These are phyloP conservation scores for Thryonomys swinderianus DNA, from an alignment of 2,113 vertebrate genomes.

Conservation along the genomic window DNA sequence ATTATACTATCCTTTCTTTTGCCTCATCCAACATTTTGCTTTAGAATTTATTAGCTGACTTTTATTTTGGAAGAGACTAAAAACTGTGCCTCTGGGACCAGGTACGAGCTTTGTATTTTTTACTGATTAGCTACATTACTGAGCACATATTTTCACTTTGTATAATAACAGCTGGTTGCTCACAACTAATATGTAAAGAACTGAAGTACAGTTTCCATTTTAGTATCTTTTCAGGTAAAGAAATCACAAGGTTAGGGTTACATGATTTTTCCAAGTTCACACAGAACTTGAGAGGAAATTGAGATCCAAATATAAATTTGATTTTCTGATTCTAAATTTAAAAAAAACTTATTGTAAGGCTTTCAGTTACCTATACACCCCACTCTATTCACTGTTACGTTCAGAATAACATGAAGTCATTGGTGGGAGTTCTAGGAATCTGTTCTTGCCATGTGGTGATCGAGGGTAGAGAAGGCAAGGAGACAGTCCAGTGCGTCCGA, in stretches of 20 bases:
- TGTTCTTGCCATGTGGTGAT: too few species aligned
- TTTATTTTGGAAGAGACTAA: neutral
- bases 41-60: neutral
- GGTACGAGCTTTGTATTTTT: neutral
- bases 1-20: neutral
- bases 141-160: neutral
- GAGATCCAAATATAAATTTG: neutral
- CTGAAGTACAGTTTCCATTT: neutral
- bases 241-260: neutral
- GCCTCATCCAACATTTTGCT: neutral
- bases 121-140: neutral
- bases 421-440: too few species aligned
- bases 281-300: neutral
- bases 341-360: neutral
- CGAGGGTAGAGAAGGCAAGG: too few species aligned
- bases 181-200: neutral
- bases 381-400: neutral
- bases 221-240: neutral
- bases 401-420: neutral
- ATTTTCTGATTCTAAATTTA: neutral
- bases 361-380: neutral
- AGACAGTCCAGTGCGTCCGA: neutral
- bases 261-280: neutral
- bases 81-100: neutral
- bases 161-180: neutral